Evolutionary conservation across 2,888 invertebrate species (phyloP).

Genomic region (Drosophila kambysellisi): DNA sequence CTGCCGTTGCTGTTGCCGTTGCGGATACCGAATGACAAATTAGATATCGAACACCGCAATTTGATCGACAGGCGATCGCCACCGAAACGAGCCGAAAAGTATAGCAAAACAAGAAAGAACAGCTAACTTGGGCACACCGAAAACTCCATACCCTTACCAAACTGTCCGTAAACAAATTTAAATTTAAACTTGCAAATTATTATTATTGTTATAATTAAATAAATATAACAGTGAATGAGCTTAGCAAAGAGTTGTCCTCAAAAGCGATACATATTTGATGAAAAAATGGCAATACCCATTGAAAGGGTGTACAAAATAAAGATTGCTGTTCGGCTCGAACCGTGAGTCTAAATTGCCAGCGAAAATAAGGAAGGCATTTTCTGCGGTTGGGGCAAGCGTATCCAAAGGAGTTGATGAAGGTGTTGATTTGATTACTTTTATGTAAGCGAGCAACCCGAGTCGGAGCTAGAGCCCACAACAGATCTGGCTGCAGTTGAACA

Average conservation of each 20-base stretch:
- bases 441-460: constrained; percentile 61
- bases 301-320: constrained; percentile 23
- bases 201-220: no score
- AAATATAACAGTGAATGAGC: background rate
- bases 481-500: constrained; percentile 58
- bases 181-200: background rate
- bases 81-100: constrained; percentile 49
- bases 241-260: background rate
- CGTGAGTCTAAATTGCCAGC: constrained; percentile 66
- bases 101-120: constrained; percentile 14
- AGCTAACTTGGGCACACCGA: background rate
- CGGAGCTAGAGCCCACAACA: constrained; percentile 17
- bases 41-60: constrained; percentile 81
- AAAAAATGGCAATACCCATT: background rate
- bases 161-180: background rate
- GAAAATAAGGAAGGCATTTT: constrained; percentile 73
- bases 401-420: constrained; percentile 81
- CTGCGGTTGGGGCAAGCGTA: constrained; percentile 65
- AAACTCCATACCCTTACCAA: background rate
- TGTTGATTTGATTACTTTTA: constrained; percentile 85
- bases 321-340: constrained; percentile 49
- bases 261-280: background rate
- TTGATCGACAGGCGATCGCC: constrained; percentile 82
- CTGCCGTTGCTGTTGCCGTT: constrained; percentile 43
- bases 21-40: constrained; percentile 81